Conservation (phyloP, 1,140 invertebrate species). For the Macrobrachium rosenbergii region DNA sequence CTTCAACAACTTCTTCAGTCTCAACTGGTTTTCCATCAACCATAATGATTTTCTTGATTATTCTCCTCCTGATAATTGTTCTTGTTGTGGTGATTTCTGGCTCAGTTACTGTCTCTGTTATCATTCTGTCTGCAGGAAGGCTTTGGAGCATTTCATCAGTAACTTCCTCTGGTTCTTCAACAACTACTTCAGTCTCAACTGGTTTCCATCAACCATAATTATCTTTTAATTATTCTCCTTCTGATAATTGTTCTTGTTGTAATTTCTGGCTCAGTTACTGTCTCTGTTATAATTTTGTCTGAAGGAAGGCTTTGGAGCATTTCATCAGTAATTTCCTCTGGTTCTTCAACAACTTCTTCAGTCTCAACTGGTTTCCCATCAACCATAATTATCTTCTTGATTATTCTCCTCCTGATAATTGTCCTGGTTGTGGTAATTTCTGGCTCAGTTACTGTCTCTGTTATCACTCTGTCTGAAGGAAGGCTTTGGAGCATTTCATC, state of each 20-base stretch:
- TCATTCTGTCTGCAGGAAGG: constrained; percentile 5
- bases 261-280: too few relatives aligned
- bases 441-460: too few relatives aligned
- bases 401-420: too few relatives aligned
- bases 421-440: too few relatives aligned
- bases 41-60: constrained; percentile 6
- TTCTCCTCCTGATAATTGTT: constrained; percentile 1
- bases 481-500: too few relatives aligned
- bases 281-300: too few relatives aligned
- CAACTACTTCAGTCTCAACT: constrained; percentile 19
- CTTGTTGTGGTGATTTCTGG: background rate
- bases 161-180: constrained; percentile 28
- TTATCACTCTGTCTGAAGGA: background rate
- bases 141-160: constrained; percentile 27
- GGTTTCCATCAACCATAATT: constrained; percentile 16
- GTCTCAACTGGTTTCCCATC: too few relatives aligned
- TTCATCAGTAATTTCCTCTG: too few relatives aligned
- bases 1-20: background rate
- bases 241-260: constrained; percentile 25
- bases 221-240: constrained; percentile 24
- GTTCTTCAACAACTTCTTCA: too few relatives aligned
- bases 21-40: constrained; percentile 15
- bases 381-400: too few relatives aligned
- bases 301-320: too few relatives aligned
- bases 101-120: too few relatives aligned